A percentile compares a stretch with the other conserved stretches of the same genome.
Conservation (phyloP, 2,888 invertebrate species). For the Microctonus aethiopoides region DNA sequence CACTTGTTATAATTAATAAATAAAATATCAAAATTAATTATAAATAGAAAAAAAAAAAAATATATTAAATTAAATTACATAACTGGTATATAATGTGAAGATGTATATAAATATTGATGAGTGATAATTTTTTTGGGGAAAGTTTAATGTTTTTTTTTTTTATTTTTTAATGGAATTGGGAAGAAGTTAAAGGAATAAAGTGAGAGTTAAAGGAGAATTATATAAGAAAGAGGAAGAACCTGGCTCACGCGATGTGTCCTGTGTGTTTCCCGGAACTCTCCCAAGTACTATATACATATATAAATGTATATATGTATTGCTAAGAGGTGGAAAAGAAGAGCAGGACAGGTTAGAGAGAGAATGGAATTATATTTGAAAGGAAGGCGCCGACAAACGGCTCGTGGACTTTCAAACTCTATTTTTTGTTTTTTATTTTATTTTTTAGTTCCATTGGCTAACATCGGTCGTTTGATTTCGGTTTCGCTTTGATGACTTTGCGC, state of each 20-base stretch:
- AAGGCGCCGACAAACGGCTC: constrained; percentile 32
- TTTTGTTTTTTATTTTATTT: background rate
- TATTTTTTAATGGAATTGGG: background rate
- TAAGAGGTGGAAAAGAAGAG: constrained; percentile 12
- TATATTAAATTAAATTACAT: no score
- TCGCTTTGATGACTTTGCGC: no score
- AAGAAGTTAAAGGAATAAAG: background rate
- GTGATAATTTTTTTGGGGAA: background rate
- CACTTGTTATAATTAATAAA: background rate
- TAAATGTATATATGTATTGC: background rate
- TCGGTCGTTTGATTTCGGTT: no score
- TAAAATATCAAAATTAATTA: background rate
- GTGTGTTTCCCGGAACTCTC: constrained; percentile 30
- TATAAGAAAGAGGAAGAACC: constrained; percentile 13
- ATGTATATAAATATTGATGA: background rate
- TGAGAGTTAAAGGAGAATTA: background rate
- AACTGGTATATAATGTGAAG: no score
- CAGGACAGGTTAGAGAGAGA: constrained; percentile 5
- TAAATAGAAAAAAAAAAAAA: background rate
- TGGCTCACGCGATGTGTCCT: constrained; percentile 32
- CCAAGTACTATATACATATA: constrained; percentile 22
- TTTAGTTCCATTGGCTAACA: background rate
- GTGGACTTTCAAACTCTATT: constrained; percentile 26
- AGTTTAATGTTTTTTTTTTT: background rate
- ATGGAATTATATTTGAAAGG: constrained; percentile 8